phyloP scores from a whole-genome alignment of 92 coral and sea anemone genomes.

The Plumapathes pennacea region DNA sequence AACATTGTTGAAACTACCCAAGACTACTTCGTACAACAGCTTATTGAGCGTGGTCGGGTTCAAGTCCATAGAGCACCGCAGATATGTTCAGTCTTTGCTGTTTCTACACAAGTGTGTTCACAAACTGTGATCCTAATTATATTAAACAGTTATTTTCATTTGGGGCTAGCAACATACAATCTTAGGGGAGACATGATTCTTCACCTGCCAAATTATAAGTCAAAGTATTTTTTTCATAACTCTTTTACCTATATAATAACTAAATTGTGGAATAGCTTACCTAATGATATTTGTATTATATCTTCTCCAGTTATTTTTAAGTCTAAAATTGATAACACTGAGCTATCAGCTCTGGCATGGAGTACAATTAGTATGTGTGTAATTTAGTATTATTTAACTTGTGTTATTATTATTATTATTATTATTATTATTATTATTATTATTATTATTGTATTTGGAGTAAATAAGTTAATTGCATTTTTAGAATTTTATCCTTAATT shows the following conservation, averaged over 20 bases:
- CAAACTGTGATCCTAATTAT: neutral
- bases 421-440: neutral
- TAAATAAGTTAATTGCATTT: no score
- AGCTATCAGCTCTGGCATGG: neutral
- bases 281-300: neutral
- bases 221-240: neutral
- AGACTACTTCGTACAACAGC: slow-evolving; percentile 3
- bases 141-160: neutral
- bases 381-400: neutral
- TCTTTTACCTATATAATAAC: neutral
- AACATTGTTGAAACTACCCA: slow-evolving; percentile 3
- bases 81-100: slow-evolving; percentile 2
- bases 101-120: slow-evolving; percentile 6
- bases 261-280: slow-evolving; percentile 1
- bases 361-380: neutral
- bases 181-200: neutral
- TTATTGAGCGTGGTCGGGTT: neutral
- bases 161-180: neutral
- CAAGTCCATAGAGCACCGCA: slow-evolving; percentile 3
- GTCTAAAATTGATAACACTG: neutral
- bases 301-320: neutral
- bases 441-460: neutral
- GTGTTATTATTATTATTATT: neutral
- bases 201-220: neutral
- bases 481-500: neutral